phyloP scores from a whole-genome alignment of 2,888 invertebrate species.

The Eupithecia tripunctaria region DNA sequence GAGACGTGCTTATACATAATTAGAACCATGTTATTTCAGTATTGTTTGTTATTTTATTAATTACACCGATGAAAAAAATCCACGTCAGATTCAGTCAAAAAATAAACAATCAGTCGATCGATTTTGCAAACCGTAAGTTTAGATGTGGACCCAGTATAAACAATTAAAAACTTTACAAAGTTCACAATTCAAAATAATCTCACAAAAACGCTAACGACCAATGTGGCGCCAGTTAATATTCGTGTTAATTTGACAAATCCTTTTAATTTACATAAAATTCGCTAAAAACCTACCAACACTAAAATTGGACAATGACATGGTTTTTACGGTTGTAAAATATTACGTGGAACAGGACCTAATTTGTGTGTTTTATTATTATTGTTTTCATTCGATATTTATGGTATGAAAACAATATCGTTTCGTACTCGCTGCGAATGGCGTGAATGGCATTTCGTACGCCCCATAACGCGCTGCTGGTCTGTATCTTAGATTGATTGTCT shows the following conservation, averaged over 20 bases:
- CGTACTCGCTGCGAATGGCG: too few species aligned
- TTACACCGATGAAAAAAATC: neutral
- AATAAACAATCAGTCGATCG: neutral
- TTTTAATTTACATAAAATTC: slow-evolving; percentile 30
- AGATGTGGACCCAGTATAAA: neutral
- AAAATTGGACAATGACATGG: slow-evolving; percentile 35
- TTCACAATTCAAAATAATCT: slow-evolving; percentile 22
- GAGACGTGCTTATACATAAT: slow-evolving; percentile 32
- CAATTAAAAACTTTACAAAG: slow-evolving; percentile 22
- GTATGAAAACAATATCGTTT: slow-evolving; percentile 5
- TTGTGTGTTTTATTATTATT: slow-evolving; percentile 39
- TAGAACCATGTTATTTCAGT: slow-evolving; percentile 19
- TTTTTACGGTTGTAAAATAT: slow-evolving; percentile 43
- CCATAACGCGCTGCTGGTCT: too few species aligned
- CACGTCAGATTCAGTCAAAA: neutral
- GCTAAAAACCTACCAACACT: slow-evolving; percentile 27
- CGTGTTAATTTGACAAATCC: slow-evolving; percentile 36
- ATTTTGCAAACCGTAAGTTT: neutral
- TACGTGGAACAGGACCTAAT: slow-evolving; percentile 36
- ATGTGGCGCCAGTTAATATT: slow-evolving; percentile 36
- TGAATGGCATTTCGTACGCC: too few species aligned
- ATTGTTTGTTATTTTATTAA: neutral
- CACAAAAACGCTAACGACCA: slow-evolving; percentile 31
- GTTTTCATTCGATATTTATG: slow-evolving; percentile 17
- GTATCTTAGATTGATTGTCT: neutral